Evolutionary conservation across 2,888 invertebrate genomes (phyloP).

Genomic region (Catocala sponsa): DNA sequence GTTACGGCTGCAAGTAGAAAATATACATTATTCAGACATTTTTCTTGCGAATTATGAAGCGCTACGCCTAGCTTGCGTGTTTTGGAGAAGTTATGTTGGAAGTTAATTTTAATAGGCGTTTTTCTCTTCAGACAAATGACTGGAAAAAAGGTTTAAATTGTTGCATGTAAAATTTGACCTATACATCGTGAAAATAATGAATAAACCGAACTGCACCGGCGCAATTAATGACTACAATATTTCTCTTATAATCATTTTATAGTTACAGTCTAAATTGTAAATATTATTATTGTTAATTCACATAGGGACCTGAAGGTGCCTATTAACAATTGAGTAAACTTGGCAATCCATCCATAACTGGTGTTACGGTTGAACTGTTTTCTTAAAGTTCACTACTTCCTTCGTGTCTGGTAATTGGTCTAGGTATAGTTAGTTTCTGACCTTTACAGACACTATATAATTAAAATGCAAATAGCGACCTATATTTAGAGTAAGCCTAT

Average conservation of each 20-base stretch:
- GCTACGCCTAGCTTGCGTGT: conserved; percentile 75
- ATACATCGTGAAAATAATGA: conserved; percentile 42
- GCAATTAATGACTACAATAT: conserved; percentile 23
- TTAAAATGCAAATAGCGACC: conserved; percentile 45
- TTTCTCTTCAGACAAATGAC: conserved; percentile 48
- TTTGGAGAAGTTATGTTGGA: conserved; percentile 65
- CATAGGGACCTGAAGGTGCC: conserved; percentile 13
- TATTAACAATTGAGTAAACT: conserved; percentile 66
- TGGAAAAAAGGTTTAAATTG: conserved; percentile 48
- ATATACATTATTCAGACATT: conserved; percentile 77
- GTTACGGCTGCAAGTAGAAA: conserved; percentile 64
- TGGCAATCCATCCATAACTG: conserved; percentile 67
- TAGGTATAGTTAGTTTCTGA: conserved; percentile 55
- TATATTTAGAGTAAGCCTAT: conserved; percentile 50
- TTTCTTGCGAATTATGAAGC: conserved; percentile 77
- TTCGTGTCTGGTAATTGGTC: conserved; percentile 55
- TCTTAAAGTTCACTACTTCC: conserved; percentile 75
- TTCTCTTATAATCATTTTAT: conserved; percentile 24
- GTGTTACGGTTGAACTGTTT: conserved; percentile 68
- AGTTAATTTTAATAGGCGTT: conserved; percentile 54
- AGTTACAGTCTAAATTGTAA: conserved; percentile 8
- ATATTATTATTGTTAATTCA: conserved; percentile 22
- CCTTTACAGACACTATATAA: conserved; percentile 55
- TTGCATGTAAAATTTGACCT: conserved; percentile 55
- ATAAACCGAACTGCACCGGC: conserved; percentile 13